phyloP scores from a whole-genome alignment of 2,888 invertebrate genomes.

The Drosophila meridiana region DNA sequence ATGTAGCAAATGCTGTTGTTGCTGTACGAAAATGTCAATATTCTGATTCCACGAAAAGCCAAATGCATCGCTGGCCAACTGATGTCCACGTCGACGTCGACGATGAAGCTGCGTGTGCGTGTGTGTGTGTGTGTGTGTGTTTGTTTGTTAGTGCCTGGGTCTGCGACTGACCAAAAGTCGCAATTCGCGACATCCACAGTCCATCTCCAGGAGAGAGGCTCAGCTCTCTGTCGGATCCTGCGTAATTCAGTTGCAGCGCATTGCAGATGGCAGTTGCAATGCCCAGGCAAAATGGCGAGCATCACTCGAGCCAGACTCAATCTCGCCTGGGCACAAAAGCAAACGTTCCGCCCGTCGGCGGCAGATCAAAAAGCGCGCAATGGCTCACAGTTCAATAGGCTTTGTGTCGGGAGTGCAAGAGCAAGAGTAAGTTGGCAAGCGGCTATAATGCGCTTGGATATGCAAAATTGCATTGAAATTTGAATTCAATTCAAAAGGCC shows the following conservation, averaged over 20 bases:
- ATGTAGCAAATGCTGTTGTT: conserved; percentile 65
- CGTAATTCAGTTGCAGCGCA: conserved; percentile 72
- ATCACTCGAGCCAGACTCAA: conserved; percentile 68
- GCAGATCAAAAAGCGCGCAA: conserved; percentile 65
- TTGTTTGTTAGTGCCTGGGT: not conserved
- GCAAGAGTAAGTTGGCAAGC: conserved; percentile 79
- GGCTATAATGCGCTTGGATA: conserved; percentile 82
- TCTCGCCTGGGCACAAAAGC: conserved; percentile 60
- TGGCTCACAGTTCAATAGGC: conserved; percentile 79
- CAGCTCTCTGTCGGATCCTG: conserved; percentile 48
- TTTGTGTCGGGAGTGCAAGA: conserved; percentile 59
- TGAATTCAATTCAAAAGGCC: conserved; percentile 83
- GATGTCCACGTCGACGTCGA: conserved; percentile 53
- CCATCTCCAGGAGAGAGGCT: conserved; percentile 44
- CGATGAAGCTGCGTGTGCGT: not conserved
- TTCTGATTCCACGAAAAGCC: conserved; percentile 83
- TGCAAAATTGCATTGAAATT: conserved; percentile 84
- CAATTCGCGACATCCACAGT: conserved; percentile 49
- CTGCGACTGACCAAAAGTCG: conserved; percentile 30
- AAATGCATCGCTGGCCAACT: conserved; percentile 55
- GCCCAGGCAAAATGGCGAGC: conserved; percentile 65
- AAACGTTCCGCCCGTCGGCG: conserved; percentile 64
- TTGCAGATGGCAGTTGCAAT: conserved; percentile 48
- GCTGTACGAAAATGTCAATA: conserved; percentile 81
- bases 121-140: conserved; percentile 2